These are phyloP conservation scores for Auanema sp. DNA, from an alignment of 2,888 invertebrate genomes.

Conservation along the genomic window DNA sequence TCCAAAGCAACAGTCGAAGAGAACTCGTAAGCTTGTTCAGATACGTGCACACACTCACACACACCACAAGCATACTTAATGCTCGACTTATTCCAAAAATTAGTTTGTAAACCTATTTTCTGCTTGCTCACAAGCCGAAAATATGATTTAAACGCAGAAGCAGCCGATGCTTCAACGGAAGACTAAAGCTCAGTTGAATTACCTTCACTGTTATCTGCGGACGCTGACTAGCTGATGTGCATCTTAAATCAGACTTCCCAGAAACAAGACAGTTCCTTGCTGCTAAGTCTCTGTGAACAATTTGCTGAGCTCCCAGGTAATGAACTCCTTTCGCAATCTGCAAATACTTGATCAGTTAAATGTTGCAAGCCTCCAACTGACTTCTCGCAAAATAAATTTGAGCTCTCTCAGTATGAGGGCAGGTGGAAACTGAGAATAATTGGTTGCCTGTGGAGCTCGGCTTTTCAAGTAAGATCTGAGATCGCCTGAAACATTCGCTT, in stretches of 20 bases:
- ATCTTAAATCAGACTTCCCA: conserved; percentile 47
- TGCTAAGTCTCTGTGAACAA: conserved; percentile 83
- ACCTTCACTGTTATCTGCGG: conserved; percentile 55
- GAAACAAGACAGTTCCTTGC: conserved; percentile 89
- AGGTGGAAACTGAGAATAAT: conserved; percentile 71
- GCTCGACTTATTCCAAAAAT: no score
- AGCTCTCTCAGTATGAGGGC: conserved; percentile 69
- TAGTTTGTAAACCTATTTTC: no score
- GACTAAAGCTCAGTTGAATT: neutral
- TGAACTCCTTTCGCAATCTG: conserved; percentile 78
- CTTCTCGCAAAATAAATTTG: conserved; percentile 70
- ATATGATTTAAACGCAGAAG: neutral
- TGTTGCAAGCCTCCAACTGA: conserved; percentile 69
- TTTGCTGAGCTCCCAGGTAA: conserved; percentile 78
- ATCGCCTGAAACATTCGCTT: conserved; percentile 37
- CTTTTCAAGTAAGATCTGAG: conserved; percentile 49
- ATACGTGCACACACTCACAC: no score
- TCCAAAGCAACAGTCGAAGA: no score
- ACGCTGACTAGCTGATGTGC: conserved; percentile 38
- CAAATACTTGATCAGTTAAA: conserved; percentile 69
- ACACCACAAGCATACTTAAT: conserved; percentile 1
- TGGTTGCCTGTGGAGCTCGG: conserved; percentile 40
- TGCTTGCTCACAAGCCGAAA: no score
- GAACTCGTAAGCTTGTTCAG: no score
- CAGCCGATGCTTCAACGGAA: no score